These are phyloP conservation scores for Astatotilapia flaviijosephi DNA, from an alignment of 2,113 vertebrate species.

Conservation along the genomic window DNA sequence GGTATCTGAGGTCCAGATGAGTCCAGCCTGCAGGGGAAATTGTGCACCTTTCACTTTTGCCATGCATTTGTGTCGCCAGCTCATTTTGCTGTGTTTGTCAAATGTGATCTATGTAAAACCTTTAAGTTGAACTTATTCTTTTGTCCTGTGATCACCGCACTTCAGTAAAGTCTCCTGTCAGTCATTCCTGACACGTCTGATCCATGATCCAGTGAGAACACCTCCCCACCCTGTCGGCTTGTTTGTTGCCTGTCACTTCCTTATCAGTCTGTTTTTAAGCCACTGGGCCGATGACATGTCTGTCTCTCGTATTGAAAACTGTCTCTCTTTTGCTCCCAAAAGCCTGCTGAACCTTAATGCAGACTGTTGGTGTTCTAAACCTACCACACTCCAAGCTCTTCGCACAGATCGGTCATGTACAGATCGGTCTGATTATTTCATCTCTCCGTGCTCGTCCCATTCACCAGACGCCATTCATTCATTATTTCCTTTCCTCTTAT, in stretches of 20 bases:
- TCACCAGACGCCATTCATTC: conserved; percentile 38
- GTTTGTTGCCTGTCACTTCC: background rate
- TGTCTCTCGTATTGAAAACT: background rate
- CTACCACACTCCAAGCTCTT: background rate
- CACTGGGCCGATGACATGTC: background rate
- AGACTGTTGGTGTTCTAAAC: background rate
- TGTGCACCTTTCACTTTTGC: background rate
- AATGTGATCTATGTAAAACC: background rate
- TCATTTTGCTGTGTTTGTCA: background rate
- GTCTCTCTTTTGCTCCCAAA: background rate
- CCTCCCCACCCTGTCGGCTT: background rate
- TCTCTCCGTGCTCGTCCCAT: background rate
- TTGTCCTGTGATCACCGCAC: background rate
- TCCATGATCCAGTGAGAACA: background rate
- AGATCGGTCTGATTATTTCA: background rate
- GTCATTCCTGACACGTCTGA: background rate
- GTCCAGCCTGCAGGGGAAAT: background rate
- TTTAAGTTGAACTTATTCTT: background rate
- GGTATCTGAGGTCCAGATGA: background rate
- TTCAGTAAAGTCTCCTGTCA: background rate
- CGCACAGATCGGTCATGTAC: background rate
- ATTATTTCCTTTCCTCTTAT: conserved; percentile 38
- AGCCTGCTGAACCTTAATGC: conserved; percentile 16
- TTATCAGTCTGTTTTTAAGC: background rate
- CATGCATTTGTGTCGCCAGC: background rate